Base-by-base conservation (phyloP, 2,888 invertebrate genomes). In the Mythimna albipuncta region DNA sequence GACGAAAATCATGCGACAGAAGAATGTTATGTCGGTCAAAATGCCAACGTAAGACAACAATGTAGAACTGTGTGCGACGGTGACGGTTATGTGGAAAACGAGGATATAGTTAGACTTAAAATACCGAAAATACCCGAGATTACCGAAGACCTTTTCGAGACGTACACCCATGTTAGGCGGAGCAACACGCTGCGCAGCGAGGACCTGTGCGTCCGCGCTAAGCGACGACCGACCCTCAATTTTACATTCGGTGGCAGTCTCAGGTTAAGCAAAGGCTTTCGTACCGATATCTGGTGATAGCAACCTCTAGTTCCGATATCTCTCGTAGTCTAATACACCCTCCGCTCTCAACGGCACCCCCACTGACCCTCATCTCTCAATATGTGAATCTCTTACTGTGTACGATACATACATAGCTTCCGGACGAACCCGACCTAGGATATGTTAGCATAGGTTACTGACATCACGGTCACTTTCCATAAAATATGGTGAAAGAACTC, bases 51-150 rank as follows among this genome's bases (percentile, higher is more conserved):
- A 94, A 95, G 94, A 92, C 88, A 91, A 89, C 91, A 89, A 86
- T 90, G 88, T 93, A 94, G 89, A 91, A 87, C 87, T 88, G 91
- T 91, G 92, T 93, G 91, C 92, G 90, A 91, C 89, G 93, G 94
- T 94, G 94, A 95, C 89, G 94, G 94, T 93, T 92, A 90, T 92
- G 95, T 94, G 93, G 95, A 95, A 94, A 95, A 94, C 94, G 96
- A 95, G 92, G 95, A 95, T 94, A 94, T 95, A 92, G 92, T 97
- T 92, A 96, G 96, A 94, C 94, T 97, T 91, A 96, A 96, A 91
- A 97, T 96, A 89, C 97, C 97, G 67, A 89, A 92, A 87, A 92
- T 93, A 72, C 97, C 97, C 52, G 95, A 97, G 91, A 95, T 97
- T 77, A 95, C 97, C n/a, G 96, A 97, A 89, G 96, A 95, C 72